Evolutionary conservation across 1,140 invertebrate species (phyloP).

Genomic region (Heliothis subflexa): DNA sequence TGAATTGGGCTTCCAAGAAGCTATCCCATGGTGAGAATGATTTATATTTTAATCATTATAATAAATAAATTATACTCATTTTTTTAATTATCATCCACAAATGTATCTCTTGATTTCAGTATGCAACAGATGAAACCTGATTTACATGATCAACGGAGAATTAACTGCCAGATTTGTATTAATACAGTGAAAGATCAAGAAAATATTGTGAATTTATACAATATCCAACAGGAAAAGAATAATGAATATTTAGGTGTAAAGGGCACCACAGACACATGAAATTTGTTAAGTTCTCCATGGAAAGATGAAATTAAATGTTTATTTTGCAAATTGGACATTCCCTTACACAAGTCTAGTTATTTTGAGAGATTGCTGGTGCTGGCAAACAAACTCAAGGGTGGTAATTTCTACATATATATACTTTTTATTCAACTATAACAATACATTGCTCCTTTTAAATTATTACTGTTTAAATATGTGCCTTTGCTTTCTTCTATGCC

Average conservation of each 20-base stretch:
- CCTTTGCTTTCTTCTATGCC: too few relatives aligned
- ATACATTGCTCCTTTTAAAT: too few relatives aligned
- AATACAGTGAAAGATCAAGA: conserved; percentile 56
- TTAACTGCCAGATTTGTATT: conserved; percentile 77
- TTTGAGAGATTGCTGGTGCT: too few relatives aligned
- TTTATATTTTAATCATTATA: neutral
- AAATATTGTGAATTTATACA: conserved; percentile 72
- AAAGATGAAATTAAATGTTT: neutral
- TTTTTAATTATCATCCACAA: neutral
- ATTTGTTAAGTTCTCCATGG: neutral
- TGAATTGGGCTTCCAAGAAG: conserved; percentile 59
- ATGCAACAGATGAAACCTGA: neutral
- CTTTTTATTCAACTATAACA: too few relatives aligned
- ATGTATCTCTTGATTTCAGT: conserved; percentile 1
- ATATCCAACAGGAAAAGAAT: conserved; percentile 74
- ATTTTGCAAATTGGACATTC: too few relatives aligned
- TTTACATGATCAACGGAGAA: conserved; percentile 48
- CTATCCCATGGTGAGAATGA: conserved; percentile 53
- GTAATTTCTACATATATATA: too few relatives aligned
- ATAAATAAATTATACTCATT: neutral
- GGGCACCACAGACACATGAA: too few relatives aligned
- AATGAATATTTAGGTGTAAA: conserved; percentile 40
- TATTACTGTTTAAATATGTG: too few relatives aligned
- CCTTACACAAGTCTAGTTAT: too few relatives aligned
- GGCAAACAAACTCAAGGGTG: too few relatives aligned